Conservation (phyloP, 2,797 vertebrate species). For the Halcyon chelicuti region DNA sequence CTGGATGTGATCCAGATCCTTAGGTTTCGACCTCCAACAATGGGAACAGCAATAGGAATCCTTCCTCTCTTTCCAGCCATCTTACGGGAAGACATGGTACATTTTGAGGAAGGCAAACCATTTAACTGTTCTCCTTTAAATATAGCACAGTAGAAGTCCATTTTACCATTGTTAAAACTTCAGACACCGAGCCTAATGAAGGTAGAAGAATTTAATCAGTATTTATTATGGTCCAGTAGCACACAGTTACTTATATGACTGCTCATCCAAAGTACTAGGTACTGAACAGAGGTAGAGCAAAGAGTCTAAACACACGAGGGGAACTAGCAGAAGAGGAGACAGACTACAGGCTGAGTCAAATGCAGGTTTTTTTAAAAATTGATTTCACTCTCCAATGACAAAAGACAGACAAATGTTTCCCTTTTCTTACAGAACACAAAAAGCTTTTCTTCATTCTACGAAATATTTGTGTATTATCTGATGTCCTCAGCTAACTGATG, state of each 20-base stretch:
- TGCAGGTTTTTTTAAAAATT: not conserved
- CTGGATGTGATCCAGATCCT: not conserved
- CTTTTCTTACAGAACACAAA: not conserved
- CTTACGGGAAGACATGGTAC: not conserved
- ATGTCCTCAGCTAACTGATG: constrained; percentile 26
- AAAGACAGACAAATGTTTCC: constrained; percentile 38
- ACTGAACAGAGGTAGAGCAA: not conserved
- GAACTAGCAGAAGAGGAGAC: not conserved
- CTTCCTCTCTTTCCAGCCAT: not conserved
- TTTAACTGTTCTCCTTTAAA: constrained; percentile 43
- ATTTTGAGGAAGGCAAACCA: constrained; percentile 43
- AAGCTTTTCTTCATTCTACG: not conserved
- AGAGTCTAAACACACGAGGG: not conserved
- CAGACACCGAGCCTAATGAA: not conserved
- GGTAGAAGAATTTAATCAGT: not conserved
- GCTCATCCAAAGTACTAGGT: not conserved
- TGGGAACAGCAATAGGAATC: not conserved
- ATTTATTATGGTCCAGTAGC: not conserved
- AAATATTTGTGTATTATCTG: not conserved
- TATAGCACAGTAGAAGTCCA: not conserved
- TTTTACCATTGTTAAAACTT: constrained; percentile 49
- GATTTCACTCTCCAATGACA: constrained; percentile 36
- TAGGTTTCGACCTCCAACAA: not conserved
- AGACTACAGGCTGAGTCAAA: constrained; percentile 36
- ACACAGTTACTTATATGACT: not conserved